These are phyloP conservation scores for Fringilla coelebs DNA, from an alignment of 2,797 vertebrate genomes.

Conservation along the genomic window DNA sequence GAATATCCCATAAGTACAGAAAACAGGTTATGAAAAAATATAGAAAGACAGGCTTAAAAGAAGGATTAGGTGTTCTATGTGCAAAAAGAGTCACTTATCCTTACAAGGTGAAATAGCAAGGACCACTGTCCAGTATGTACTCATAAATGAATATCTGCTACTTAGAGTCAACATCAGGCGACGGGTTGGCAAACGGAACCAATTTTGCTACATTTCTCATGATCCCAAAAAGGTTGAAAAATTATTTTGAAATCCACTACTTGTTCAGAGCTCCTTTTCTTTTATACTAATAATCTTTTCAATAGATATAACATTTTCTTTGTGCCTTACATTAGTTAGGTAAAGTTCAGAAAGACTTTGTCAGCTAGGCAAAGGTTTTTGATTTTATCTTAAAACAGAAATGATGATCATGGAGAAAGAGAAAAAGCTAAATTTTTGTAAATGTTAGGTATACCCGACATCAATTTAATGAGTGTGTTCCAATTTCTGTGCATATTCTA, in stretches of 20 bases:
- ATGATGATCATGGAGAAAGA: neutral
- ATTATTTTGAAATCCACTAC: neutral
- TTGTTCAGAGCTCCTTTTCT: neutral
- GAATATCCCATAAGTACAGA: neutral
- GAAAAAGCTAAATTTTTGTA: neutral
- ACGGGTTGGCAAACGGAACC: neutral
- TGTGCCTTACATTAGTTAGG: neutral
- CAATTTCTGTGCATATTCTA: neutral
- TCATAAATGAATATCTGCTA: neutral
- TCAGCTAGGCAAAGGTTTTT: neutral
- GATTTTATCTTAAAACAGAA: fast-evolving
- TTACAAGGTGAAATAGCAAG: neutral
- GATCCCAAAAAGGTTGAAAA: neutral
- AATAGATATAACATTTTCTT: neutral
- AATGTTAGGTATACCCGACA: neutral
- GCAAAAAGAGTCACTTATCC: neutral
- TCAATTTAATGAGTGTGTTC: neutral
- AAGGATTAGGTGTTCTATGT: neutral
- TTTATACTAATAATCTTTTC: neutral
- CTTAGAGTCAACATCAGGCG: neutral
- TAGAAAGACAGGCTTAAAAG: neutral
- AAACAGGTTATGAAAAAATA: neutral
- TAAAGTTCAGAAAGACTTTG: neutral
- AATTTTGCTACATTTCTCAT: fast-evolving
- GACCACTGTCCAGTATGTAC: fast-evolving